Evolutionary conservation across 2,797 vertebrate genomes (phyloP).

Genomic region (Sebastolobus alascanus): DNA sequence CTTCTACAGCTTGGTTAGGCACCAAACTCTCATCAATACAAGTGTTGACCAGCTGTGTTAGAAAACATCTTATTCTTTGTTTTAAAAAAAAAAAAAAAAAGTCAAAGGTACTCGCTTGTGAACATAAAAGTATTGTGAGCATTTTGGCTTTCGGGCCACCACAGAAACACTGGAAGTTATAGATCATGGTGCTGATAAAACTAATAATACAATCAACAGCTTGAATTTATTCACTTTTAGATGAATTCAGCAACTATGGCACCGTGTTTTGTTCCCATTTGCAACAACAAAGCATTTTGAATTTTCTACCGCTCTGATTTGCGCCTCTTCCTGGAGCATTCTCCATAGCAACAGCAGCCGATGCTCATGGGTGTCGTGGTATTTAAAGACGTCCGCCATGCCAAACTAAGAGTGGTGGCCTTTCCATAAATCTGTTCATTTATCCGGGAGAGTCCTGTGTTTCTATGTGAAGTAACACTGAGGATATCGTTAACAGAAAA

Average conservation of each 20-base stretch:
- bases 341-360: conserved; percentile 1
- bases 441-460: background rate
- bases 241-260: background rate
- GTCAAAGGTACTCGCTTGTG: too few relatives aligned
- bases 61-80: background rate
- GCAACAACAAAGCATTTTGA: background rate
- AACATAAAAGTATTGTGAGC: background rate
- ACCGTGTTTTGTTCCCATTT: background rate
- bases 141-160: background rate
- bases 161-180: background rate
- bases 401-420: background rate
- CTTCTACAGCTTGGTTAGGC: background rate
- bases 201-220: background rate
- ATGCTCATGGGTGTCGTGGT: background rate
- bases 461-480: background rate
- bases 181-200: background rate
- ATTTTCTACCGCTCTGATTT: background rate
- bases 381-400: background rate
- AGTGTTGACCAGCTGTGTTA: background rate
- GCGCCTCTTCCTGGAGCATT: background rate
- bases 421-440: background rate
- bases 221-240: background rate
- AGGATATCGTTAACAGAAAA: background rate
- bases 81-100: too few relatives aligned
- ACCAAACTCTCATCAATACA: background rate